Evolutionary conservation across 1,140 invertebrate species (phyloP).

Genomic region (Drosophila arawakana): DNA sequence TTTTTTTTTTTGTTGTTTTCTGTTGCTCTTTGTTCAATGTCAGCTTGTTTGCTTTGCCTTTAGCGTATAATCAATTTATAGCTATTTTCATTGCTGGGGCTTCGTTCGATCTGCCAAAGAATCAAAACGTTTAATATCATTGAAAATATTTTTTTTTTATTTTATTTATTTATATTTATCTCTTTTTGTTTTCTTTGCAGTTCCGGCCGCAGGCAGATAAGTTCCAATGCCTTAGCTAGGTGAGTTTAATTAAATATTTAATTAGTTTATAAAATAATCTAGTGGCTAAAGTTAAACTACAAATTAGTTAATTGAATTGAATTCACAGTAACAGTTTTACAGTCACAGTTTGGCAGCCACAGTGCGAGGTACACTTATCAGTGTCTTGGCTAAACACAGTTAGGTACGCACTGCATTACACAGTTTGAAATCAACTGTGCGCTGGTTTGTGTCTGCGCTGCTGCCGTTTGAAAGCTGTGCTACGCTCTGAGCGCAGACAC

Average conservation of each 20-base stretch:
- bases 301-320: not conserved
- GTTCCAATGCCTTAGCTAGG: constrained; percentile 94
- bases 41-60: constrained; percentile 61
- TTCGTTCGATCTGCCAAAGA: constrained; percentile 23
- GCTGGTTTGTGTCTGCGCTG: constrained; percentile 18
- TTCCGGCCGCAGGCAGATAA: constrained; percentile 90
- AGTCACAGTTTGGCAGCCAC: constrained; percentile 24
- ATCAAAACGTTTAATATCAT: not conserved
- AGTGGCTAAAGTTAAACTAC: not conserved
- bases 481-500: constrained; percentile 11
- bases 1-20: constrained; percentile 25
- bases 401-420: constrained; percentile 18
- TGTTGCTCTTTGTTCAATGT: constrained; percentile 52
- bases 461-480: not conserved
- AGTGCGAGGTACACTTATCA: constrained; percentile 8
- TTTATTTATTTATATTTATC: constrained; percentile 7
- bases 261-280: not conserved
- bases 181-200: constrained; percentile 86
- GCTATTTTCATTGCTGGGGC: constrained; percentile 45
- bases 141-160: not conserved
- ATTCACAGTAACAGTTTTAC: constrained; percentile 17
- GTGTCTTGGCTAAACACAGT: constrained; percentile 41
- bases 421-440: not conserved
- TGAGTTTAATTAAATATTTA: constrained; percentile 84
- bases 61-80: constrained; percentile 37